Evolutionary conservation across 1,140 invertebrate genomes (phyloP).

Genomic region (Lordiphosa stackelbergi): DNA sequence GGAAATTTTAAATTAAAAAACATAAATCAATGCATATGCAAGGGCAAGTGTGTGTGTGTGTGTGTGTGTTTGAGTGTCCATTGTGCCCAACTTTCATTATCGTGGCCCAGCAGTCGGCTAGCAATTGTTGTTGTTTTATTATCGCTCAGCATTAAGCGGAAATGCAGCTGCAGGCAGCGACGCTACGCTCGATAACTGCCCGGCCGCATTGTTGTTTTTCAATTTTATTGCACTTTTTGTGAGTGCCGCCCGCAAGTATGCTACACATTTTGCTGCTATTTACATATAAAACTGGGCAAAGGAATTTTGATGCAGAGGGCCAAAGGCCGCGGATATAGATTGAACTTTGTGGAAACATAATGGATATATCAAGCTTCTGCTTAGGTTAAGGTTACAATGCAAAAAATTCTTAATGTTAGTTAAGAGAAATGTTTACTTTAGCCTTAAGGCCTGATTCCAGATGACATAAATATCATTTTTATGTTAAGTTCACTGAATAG

Average conservation of each 20-base stretch:
- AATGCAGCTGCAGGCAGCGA: constrained; percentile 59
- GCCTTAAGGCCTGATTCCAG: too few species aligned
- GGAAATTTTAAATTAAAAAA: constrained; percentile 78
- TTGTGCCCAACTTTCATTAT: constrained; percentile 53
- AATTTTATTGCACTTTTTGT: constrained; percentile 37
- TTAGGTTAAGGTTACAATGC: too few species aligned
- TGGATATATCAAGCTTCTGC: too few species aligned
- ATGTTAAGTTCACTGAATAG: too few species aligned
- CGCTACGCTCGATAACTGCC: constrained; percentile 39
- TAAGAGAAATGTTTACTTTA: too few species aligned
- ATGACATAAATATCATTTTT: too few species aligned
- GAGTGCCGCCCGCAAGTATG: constrained; percentile 55
- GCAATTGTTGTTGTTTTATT: constrained; percentile 59
- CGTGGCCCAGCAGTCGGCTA: constrained; percentile 33
- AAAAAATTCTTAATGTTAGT: too few species aligned
- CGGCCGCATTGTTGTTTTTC: constrained; percentile 20
- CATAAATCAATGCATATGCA: constrained; percentile 74
- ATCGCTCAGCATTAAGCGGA: constrained; percentile 71
- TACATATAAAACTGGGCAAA: constrained; percentile 34
- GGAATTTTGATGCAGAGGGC: constrained; percentile 3
- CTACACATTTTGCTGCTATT: constrained; percentile 44
- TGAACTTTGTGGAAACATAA: too few species aligned
- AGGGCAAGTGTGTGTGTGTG: neutral
- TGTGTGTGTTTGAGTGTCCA: constrained; percentile 14
- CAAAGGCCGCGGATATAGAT: too few species aligned